Evolutionary conservation across 2,797 vertebrate species (phyloP).

Genomic region (Semotilus atromaculatus): DNA sequence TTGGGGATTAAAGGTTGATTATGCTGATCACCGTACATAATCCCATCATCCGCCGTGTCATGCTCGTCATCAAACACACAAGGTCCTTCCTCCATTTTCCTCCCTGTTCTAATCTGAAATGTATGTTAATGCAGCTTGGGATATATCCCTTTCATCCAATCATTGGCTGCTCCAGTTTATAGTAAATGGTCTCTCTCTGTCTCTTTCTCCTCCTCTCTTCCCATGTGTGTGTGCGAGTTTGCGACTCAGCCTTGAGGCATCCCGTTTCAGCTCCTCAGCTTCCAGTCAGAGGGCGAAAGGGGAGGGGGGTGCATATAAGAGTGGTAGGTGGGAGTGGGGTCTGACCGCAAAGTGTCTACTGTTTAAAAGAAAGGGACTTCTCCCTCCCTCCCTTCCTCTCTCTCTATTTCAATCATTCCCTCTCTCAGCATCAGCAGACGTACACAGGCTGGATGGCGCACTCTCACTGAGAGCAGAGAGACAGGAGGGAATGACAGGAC

Average conservation of each 20-base stretch:
- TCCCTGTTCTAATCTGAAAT: constrained; percentile 57
- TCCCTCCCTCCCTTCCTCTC: constrained; percentile 70
- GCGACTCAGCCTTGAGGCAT: constrained; percentile 79
- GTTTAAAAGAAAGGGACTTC: constrained; percentile 81
- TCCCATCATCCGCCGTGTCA: constrained; percentile 67
- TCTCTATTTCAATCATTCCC: constrained; percentile 63
- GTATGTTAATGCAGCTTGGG: constrained; percentile 62
- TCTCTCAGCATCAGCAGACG: constrained; percentile 76
- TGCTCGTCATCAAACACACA: constrained; percentile 59
- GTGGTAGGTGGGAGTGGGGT: constrained; percentile 82
- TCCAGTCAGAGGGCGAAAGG: constrained; percentile 77
- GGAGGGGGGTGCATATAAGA: constrained; percentile 73
- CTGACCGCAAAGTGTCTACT: constrained; percentile 83
- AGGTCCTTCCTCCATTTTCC: constrained; percentile 53
- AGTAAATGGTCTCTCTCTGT: constrained; percentile 68
- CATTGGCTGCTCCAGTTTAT: constrained; percentile 76
- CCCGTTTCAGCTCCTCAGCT: constrained; percentile 82
- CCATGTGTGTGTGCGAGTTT: constrained; percentile 39
- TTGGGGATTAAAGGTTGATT: constrained; percentile 58
- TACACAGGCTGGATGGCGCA: constrained; percentile 76
- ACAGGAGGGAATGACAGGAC: constrained; percentile 72
- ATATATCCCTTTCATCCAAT: constrained; percentile 61
- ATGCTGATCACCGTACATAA: constrained; percentile 58
- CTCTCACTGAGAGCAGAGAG: constrained; percentile 71
- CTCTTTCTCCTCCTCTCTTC: constrained; percentile 50